phyloP scores from a whole-genome alignment of 2,888 invertebrate genomes.

The Acronicta psi region DNA sequence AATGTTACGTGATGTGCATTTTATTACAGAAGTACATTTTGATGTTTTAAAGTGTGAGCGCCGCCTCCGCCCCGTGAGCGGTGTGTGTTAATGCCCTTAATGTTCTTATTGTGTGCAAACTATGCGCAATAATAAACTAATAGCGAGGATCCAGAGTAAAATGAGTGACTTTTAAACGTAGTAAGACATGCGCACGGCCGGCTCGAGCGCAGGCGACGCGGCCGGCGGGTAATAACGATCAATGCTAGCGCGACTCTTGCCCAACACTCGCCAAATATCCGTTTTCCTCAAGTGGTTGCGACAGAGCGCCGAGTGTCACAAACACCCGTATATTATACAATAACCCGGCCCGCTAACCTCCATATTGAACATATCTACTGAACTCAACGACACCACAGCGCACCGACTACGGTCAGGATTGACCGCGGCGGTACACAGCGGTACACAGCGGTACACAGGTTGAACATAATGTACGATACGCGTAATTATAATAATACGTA shows the following conservation, averaged over 20 bases:
- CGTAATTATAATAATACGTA: conserved; percentile 29
- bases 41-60: no score
- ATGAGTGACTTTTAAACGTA: no score
- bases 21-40: no score
- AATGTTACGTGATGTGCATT: no score
- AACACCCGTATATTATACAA: neutral
- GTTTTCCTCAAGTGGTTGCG: conserved; percentile 20
- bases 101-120: no score
- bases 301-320: neutral
- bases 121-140: no score
- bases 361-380: neutral
- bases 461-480: conserved; percentile 25
- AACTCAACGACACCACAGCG: no score
- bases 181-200: neutral
- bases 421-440: no score
- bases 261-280: conserved; percentile 25
- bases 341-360: neutral
- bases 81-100: no score
- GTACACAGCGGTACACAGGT: conserved; percentile 9
- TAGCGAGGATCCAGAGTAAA: no score
- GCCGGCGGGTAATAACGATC: conserved; percentile 3
- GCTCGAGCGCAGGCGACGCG: neutral
- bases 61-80: no score
- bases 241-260: conserved; percentile 17
- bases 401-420: no score